phyloP scores from a whole-genome alignment of 2,888 invertebrate genomes.

The Agrenia bidenticulata region DNA sequence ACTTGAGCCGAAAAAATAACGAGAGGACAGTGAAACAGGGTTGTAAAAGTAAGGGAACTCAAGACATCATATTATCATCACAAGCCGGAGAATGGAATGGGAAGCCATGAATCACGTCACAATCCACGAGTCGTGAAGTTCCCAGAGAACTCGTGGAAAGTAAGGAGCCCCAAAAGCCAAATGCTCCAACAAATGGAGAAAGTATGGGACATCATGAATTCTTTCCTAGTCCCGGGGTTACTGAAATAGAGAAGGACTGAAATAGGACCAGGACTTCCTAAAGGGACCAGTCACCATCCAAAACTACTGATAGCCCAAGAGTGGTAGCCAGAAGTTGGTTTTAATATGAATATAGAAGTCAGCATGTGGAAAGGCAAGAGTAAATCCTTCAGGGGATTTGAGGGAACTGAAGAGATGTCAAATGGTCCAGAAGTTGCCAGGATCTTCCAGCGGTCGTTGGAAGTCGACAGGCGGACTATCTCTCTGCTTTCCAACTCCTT shows the following conservation, averaged over 20 bases:
- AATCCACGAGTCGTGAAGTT: slow-evolving; percentile 17
- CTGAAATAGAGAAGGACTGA: not conserved
- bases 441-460: slow-evolving; percentile 44
- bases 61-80: slow-evolving; percentile 44
- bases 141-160: slow-evolving; percentile 16
- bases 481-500: slow-evolving; percentile 19
- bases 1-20: not conserved
- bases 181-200: slow-evolving; percentile 7
- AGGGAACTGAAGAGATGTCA: slow-evolving; percentile 53
- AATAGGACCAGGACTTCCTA: not conserved
- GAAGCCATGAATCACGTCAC: slow-evolving; percentile 48
- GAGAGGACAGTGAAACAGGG: not conserved
- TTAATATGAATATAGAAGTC: slow-evolving; percentile 38
- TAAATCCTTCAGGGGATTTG: slow-evolving; percentile 52
- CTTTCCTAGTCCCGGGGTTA: not conserved
- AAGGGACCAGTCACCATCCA: slow-evolving; percentile 2
- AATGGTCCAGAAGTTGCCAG: slow-evolving; percentile 53
- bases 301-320: not conserved
- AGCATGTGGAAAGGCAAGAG: slow-evolving; percentile 44
- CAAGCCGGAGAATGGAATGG: slow-evolving; percentile 44
- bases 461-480: slow-evolving; percentile 43
- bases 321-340: slow-evolving; percentile 10
- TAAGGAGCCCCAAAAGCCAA: slow-evolving; percentile 20
- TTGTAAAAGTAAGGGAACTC: slow-evolving; percentile 5
- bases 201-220: not conserved